phyloP scores from a whole-genome alignment of 2,888 invertebrate species.

The Melanophora roralis region DNA sequence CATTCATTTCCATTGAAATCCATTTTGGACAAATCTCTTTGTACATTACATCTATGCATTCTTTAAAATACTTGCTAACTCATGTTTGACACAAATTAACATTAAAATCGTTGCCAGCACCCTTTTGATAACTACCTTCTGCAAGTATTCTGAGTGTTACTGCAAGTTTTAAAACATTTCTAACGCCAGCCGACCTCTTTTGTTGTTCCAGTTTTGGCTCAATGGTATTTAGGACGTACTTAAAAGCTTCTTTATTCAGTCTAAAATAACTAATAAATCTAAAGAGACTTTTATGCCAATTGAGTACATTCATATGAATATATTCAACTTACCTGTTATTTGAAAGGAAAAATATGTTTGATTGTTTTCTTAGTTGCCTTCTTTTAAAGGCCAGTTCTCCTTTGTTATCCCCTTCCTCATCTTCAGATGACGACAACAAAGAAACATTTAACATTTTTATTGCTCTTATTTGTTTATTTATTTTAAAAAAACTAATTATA shows the following conservation, averaged over 20 bases:
- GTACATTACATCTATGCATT: constrained; percentile 15
- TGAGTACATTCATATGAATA: too few species aligned
- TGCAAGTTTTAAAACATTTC: background rate
- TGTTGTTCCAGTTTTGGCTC: background rate
- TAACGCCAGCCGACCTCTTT: background rate
- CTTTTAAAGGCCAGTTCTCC: background rate
- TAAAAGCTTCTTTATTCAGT: constrained; percentile 2
- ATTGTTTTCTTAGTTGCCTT: background rate
- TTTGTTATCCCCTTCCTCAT: background rate
- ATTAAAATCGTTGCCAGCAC: background rate
- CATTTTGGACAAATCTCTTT: constrained; percentile 15
- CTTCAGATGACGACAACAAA: background rate
- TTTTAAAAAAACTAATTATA: too few species aligned
- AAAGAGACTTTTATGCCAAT: background rate
- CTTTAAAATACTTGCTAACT: background rate
- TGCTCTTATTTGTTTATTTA: too few species aligned
- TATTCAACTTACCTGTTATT: background rate
- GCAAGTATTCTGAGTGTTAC: background rate
- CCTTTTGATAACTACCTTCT: constrained; percentile 11
- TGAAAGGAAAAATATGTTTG: background rate
- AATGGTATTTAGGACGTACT: background rate
- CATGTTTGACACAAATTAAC: background rate
- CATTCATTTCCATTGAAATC: background rate
- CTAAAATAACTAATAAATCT: constrained; percentile 18
- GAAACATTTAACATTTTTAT: background rate